Evolutionary conservation across 2,797 vertebrate genomes (phyloP), one percentile per base, ranked within the genome.

Genomic region (Acanthurus tractus): DNA sequence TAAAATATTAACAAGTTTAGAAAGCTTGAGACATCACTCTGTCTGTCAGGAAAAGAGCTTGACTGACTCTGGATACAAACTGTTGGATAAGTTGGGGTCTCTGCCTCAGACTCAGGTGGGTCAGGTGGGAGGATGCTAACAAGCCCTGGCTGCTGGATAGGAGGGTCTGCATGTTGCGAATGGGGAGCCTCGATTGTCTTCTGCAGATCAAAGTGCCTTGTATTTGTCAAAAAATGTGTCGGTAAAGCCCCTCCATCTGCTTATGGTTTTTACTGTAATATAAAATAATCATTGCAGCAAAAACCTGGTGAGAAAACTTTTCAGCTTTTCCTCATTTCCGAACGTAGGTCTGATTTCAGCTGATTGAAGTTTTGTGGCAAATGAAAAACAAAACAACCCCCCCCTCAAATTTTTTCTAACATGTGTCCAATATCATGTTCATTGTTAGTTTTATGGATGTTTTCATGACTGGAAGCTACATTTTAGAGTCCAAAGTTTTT

Each of bases 41-140:
- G 0, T 58, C 22, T 38, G 6, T 25, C 45, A 34, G 49, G 46
- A 20, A 56, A 13, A 42, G 0, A 67, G 49, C 36, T 25, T 17
- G 14, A 25, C 45, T 48, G 29, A 13, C 25, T 63, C 52, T 61
- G 34, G 18, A 50, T 42, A 65, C 53, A 63, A 18, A 57, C 3
- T 52, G 6, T 34, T 29, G 48, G 8, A 40, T 20, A 55, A 54
- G 14, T 59, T 42, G 36, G 0, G 29, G 7, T 42, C 22, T 59
- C 53, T 13, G 48, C 23, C 23, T 50, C 34, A 44, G 29, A 22
- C 34, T 55, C 5, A 11, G 7, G 67, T 2, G 46, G 8, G 25
- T 71, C 55, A 52, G 45, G 62, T 42, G 44, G 45, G 18, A 36
- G 55, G 38, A 45, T 25, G 46, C n/a, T 66, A 72, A 62, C 42